Base-by-base conservation (phyloP, 2,113 vertebrate genomes). In the Nannospalax galili region DNA sequence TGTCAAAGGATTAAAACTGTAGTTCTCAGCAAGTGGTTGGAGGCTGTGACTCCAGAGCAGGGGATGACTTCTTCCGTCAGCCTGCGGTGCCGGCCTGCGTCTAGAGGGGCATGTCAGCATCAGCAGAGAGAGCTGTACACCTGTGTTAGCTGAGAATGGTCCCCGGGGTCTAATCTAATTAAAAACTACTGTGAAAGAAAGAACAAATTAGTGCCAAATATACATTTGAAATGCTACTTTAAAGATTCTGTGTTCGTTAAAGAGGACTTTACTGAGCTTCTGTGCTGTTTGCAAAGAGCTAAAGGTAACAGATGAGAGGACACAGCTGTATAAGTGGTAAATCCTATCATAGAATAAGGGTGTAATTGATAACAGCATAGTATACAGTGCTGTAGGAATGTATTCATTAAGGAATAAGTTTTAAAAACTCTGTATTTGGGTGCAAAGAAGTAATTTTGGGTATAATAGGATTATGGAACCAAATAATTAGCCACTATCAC, bases 211-310 rank as follows among this genome's bases (percentile, higher is more conserved):
- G 56, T 94, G 9, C 88, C 8, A 75, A 73, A 62, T 84, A 88
- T 81, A 16, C n/a, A 40, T 88, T 92, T 35, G 79, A 88, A 90
- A 88, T 80, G 40, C 2, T 94, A 89, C 30, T 32, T 74, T 94
- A 73, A 88, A 40, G 92, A 77, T 65, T 93, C 28, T 16, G 14
- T 58, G 69, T 78, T 69, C n/a, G 24, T 62, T 85, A 67, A 93
- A 48, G 35, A 90, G 62, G 22, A 62, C 48, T 11, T 92, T 84
- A 35, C 70, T 32, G 81, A 88, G 65, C 22, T 48, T 67, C 26
- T 64, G 5, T 92, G 37, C 45, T 95, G 20, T 32, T 80, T 62
- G 67, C 91, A 79, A 70, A 48, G 30, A 93, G 65, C 35, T 26
- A 28, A 1, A 70, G 75, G 48, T 92, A 73, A 72, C 17, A 45